Evolutionary conservation across 2,797 vertebrate species (phyloP), one percentile per base, ranked within the genome.

Genomic region (Gymnothorax javanicus): DNA sequence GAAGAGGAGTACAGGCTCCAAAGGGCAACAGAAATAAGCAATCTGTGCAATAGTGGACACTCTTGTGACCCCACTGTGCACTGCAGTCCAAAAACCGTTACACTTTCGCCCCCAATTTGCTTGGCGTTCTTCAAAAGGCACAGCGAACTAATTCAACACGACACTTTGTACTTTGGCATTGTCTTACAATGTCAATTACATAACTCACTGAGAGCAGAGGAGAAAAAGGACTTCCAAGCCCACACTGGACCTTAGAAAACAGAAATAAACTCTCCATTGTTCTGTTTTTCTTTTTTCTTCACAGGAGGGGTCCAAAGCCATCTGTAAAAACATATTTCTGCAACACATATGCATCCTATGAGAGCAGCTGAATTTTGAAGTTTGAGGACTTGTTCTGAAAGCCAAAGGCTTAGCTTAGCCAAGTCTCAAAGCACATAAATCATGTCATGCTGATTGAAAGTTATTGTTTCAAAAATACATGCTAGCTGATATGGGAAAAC

Each of bases 371-470:
- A 90, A 87, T 90, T 87, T 15, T n/a, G 93, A 91, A 90, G 91
- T 87, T 89, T 89, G n/a, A 93, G 90, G 85, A 83, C 88, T 84
- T 90, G 92, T n/a, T n/a, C n/a, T 92, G 92, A 92, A 93, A 93
- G 82, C 69, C 43, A 11, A 7, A 9, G 88, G 60, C 60, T 85
- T 69, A 86, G 91, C 91, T 85, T 69, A 86, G 91, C 91, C 92
- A 93, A 93, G 87, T 23, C 89, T 87, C 85, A 27, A 87, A 91
- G 87, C 81, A 87, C 56, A 92, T 93, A 91, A 94, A 94, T 94
- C 91, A 88, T 86, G 27, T 0, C n/a, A 52, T 82, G 84, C 73
- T 89, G 87, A 85, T 84, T 90, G 87, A 83, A 90, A 77, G 86
- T 87, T 88, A 88, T 64, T 88, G 88, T 88, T 11, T 94, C 87